Evolutionary conservation across 2,113 vertebrate genomes (phyloP).

Genomic region (Oncorhynchus keta): DNA sequence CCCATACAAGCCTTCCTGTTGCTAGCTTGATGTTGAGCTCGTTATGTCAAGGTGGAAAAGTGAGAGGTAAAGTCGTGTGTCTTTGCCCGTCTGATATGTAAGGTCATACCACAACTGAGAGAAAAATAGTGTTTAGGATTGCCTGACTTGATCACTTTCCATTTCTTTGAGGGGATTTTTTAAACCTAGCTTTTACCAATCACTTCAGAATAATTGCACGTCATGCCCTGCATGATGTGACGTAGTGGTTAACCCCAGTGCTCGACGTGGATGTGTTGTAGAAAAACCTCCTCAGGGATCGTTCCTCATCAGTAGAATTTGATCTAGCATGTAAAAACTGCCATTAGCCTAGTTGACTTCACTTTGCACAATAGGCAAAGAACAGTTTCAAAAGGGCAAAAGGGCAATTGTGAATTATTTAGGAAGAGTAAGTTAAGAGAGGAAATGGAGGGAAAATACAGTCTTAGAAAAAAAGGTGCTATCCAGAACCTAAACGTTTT

Average conservation of each 20-base stretch:
- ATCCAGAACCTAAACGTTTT: too few relatives aligned
- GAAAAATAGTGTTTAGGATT: not conserved
- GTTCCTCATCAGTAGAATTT: slow-evolving; percentile 58
- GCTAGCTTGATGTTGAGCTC: slow-evolving; percentile 49
- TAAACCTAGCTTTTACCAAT: slow-evolving; percentile 55
- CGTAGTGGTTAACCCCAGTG: slow-evolving; percentile 67
- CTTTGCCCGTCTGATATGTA: slow-evolving; percentile 6
- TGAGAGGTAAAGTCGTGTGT: slow-evolving; percentile 28
- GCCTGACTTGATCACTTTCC: too few relatives aligned
- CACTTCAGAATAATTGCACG: slow-evolving; percentile 67
- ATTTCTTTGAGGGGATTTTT: not conserved
- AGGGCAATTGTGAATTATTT: slow-evolving; percentile 63
- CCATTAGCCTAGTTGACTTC: slow-evolving; percentile 58
- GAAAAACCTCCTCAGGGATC: too few relatives aligned
- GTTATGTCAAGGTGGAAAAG: slow-evolving; percentile 8
- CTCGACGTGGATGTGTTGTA: slow-evolving; percentile 50
- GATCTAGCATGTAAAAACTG: slow-evolving; percentile 58
- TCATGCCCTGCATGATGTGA: slow-evolving; percentile 69
- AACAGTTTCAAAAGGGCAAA: slow-evolving; percentile 29
- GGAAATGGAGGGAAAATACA: slow-evolving; percentile 37
- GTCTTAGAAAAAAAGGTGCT: too few relatives aligned
- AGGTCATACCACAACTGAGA: not conserved
- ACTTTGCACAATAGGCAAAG: slow-evolving; percentile 58
- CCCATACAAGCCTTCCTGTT: slow-evolving; percentile 20
- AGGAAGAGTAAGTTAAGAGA: slow-evolving; percentile 41